These are phyloP conservation scores for Sterrhoptilus dennistouni DNA, from an alignment of 2,113 vertebrate species.

Conservation along the genomic window DNA sequence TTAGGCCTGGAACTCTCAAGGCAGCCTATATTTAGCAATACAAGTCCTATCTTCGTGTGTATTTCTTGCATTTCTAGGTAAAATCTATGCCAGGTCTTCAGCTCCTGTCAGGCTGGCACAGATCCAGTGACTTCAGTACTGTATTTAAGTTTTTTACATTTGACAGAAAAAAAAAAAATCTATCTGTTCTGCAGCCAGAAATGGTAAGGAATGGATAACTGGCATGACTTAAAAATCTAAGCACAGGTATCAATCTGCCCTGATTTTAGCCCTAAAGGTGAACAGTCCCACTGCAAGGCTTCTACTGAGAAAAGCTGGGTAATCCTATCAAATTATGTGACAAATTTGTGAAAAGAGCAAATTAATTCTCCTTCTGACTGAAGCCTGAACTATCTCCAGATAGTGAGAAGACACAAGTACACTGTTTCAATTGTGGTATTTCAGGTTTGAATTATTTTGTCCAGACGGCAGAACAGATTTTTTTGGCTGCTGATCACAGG, in stretches of 20 bases:
- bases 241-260: background rate
- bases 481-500: background rate
- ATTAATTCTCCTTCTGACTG: background rate
- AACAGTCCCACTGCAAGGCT: background rate
- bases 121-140: background rate
- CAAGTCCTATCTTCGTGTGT: background rate
- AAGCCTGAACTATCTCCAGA: background rate
- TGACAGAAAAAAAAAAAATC: background rate
- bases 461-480: background rate
- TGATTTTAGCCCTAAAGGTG: background rate
- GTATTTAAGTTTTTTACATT: background rate
- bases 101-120: background rate
- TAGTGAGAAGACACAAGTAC: background rate
- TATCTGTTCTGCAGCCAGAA: background rate
- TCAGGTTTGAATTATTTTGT: constrained; percentile 31
- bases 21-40: background rate
- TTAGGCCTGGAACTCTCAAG: background rate
- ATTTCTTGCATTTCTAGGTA: background rate
- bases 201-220: background rate
- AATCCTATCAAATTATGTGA: background rate
- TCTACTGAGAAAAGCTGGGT: background rate
- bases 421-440: background rate
- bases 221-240: background rate
- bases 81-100: background rate
- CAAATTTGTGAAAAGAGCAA: background rate